Percentiles rank a stretch among this genome's conserved stretches.
Conservation (phyloP, 2,888 invertebrate genomes). For the Mimachlamys varia region DNA sequence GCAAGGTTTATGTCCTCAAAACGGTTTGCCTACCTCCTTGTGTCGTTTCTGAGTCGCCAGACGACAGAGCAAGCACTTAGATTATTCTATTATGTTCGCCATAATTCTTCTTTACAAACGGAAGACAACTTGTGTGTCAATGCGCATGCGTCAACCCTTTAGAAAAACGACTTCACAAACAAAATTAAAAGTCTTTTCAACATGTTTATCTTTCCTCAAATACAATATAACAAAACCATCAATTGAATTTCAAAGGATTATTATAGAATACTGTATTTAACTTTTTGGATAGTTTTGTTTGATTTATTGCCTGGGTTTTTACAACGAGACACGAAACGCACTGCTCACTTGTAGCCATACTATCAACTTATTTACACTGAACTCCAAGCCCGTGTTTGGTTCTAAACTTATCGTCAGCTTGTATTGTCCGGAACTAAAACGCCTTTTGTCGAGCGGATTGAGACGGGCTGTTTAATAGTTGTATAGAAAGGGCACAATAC, state of each 20-base stretch:
- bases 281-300: slow-evolving; percentile 9
- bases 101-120: slow-evolving; percentile 34
- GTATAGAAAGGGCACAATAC: slow-evolving; percentile 20
- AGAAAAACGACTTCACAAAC: slow-evolving; percentile 28
- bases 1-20: not conserved
- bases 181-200: slow-evolving; percentile 34
- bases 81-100: slow-evolving; percentile 14
- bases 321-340: slow-evolving; percentile 26
- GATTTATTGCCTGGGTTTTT: slow-evolving; percentile 18
- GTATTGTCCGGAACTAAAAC: slow-evolving; percentile 31
- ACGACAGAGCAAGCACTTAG: slow-evolving; percentile 7
- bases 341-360: not conserved
- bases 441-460: slow-evolving; percentile 23
- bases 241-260: slow-evolving; percentile 34
- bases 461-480: slow-evolving; percentile 11
- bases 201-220: slow-evolving; percentile 30
- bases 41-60: slow-evolving; percentile 21
- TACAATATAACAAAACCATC: slow-evolving; percentile 36
- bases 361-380: not conserved
- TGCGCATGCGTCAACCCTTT: not conserved
- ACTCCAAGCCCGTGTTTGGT: slow-evolving; percentile 24
- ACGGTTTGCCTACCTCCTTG: slow-evolving; percentile 4
- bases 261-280: slow-evolving; percentile 32
- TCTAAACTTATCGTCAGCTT: slow-evolving; percentile 5
- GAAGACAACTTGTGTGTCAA: not conserved